Evolutionary conservation across 2,888 invertebrate species (phyloP).

Genomic region (Zeuzera pyrina): DNA sequence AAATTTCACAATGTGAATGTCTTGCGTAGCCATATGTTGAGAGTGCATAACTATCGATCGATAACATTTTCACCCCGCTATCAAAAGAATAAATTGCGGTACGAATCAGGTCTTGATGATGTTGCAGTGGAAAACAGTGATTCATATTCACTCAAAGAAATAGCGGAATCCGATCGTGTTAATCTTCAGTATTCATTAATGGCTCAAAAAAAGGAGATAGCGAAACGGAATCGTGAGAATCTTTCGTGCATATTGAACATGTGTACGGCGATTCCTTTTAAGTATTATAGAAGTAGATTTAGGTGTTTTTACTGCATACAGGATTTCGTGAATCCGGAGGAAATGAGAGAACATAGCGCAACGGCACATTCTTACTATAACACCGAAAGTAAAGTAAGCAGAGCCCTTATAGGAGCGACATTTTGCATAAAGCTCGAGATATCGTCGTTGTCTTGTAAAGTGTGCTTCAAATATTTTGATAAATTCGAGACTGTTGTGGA

Average conservation of each 20-base stretch:
- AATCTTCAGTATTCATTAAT: too few species aligned
- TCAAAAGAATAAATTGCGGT: too few species aligned
- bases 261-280: slow-evolving; percentile 31
- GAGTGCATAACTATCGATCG: too few species aligned
- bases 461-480: slow-evolving; percentile 19
- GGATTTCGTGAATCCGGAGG: slow-evolving; percentile 22
- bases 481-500: slow-evolving; percentile 19
- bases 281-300: slow-evolving; percentile 29
- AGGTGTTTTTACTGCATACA: slow-evolving; percentile 31
- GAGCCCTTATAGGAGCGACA: slow-evolving; percentile 20
- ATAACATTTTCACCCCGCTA: too few species aligned
- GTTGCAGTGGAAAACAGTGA: too few species aligned
- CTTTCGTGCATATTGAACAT: slow-evolving; percentile 22
- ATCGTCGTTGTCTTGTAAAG: slow-evolving; percentile 22
- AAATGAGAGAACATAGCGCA: slow-evolving; percentile 21
- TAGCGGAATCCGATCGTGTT: too few species aligned
- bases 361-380: slow-evolving; percentile 17
- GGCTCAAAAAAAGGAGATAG: slow-evolving; percentile 6
- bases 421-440: slow-evolving; percentile 25
- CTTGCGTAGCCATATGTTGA: too few species aligned
- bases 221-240: slow-evolving; percentile 12
- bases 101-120: too few species aligned
- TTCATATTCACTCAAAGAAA: too few species aligned
- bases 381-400: slow-evolving; percentile 19
- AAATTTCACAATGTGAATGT: slow-evolving; percentile 8